phyloP scores from a whole-genome alignment of 2,797 vertebrate genomes.

The Psittacula derbiana region DNA sequence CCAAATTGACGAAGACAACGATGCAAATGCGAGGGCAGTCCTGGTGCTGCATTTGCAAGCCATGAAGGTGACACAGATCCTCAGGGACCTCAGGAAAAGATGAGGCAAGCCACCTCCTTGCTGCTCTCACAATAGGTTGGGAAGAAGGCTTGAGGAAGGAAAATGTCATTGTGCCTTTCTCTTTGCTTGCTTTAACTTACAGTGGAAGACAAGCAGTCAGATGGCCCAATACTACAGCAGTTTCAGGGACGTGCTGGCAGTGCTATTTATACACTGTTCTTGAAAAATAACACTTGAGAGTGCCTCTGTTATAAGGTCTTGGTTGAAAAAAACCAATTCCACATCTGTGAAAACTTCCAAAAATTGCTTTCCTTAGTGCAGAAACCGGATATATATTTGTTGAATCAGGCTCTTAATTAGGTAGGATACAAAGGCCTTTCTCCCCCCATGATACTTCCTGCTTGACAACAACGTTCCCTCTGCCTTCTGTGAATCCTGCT shows the following conservation, averaged over 20 bases:
- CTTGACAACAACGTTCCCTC: background rate
- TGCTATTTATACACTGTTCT: constrained; percentile 14
- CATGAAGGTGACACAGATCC: background rate
- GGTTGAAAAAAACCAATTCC: background rate
- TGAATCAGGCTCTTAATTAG: constrained; percentile 53
- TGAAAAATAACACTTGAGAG: constrained; percentile 21
- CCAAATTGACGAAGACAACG: rapidly evolving
- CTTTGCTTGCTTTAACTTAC: background rate
- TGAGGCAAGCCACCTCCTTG: background rate
- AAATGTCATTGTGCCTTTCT: rapidly evolving
- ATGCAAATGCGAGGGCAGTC: rapidly evolving
- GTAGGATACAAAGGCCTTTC: constrained; percentile 33
- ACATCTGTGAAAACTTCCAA: constrained; percentile 12
- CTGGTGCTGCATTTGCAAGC: background rate
- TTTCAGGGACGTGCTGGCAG: background rate
- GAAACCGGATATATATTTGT: constrained; percentile 58
- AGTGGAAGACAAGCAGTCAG: background rate
- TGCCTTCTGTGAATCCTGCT: background rate
- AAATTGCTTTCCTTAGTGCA: constrained; percentile 31
- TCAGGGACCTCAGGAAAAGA: background rate
- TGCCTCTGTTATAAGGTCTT: background rate
- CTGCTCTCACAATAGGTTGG: rapidly evolving
- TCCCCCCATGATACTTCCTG: background rate
- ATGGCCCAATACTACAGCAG: background rate
- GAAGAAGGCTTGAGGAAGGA: background rate